Base-by-base conservation (phyloP, 2,888 invertebrate species). In the Sycophila texana region DNA sequence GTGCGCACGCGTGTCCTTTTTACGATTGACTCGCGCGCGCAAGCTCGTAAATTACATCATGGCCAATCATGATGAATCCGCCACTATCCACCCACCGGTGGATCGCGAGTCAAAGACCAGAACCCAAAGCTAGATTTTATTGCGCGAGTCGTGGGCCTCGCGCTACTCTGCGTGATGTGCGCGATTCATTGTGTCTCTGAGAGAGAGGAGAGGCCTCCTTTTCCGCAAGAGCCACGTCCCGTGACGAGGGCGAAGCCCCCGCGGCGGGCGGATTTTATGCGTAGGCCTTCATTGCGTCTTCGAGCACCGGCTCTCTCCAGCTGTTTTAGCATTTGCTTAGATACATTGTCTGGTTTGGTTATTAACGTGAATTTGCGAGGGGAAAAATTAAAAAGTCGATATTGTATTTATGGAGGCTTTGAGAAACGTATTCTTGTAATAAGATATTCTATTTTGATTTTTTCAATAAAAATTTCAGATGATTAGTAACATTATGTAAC, bases 51-150 rank as follows among this genome's bases (percentile, higher is more conserved):
- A 85, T 84, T 84, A 83, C 84, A 76, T 82, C 82, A 63, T 58
- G 84, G 20, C 73, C 82, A 82, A 86, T 86, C 83, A 84, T 83
- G 84, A 86, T 84, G 85, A 84, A 84, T 83, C 83, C 80, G 77
- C 14, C 65, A 76, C 74, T 68, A 58, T 74, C 57, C 63, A 22
- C 26, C 26, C 26, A 26, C 26, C 26, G 26, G 26, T 3, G 26
- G 26, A 26, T 63, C 79, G 75, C 71, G 65, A n/a, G n/a, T n/a
- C n/a, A n/a, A n/a, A n/a, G n/a, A 74, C 57, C 63, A 26, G 63
- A 55, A 75, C 67, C 72, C 77, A 74, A 63, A 61, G 39, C 74
- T 55, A 67, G 57, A 26, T 26, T 47, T 22, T 63, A 67, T 58
- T 22, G 26, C 20, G 49, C 26, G 22, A 10, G 22, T 30, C 26